Evolutionary conservation across 2,888 invertebrate genomes (phyloP).

Genomic region (Melieria crassipennis): DNA sequence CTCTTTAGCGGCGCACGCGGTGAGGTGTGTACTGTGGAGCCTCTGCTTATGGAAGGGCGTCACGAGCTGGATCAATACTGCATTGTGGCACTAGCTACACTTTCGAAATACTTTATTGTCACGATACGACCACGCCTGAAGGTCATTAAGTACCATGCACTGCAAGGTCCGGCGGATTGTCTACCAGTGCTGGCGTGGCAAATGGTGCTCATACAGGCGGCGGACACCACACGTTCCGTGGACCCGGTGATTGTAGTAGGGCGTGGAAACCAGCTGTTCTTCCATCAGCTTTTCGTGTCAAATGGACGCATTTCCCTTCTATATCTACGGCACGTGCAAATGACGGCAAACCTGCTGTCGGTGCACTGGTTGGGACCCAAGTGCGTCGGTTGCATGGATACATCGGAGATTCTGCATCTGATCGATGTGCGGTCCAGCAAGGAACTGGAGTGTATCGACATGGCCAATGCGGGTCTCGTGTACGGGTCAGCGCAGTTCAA

Average conservation of each 20-base stretch:
- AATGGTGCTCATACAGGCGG: slow-evolving; percentile 83
- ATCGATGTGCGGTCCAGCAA: slow-evolving; percentile 90
- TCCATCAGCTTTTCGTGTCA: slow-evolving; percentile 74
- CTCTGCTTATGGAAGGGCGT: slow-evolving; percentile 67
- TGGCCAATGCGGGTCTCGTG: slow-evolving; percentile 82
- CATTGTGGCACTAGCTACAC: slow-evolving; percentile 91
- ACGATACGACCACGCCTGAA: slow-evolving; percentile 80
- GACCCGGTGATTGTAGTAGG: slow-evolving; percentile 92
- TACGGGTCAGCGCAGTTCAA: slow-evolving; percentile 87
- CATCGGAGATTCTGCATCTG: slow-evolving; percentile 83
- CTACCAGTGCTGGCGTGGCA: slow-evolving; percentile 95
- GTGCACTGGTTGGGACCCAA: slow-evolving; percentile 84
- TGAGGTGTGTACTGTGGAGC: slow-evolving; percentile 85
- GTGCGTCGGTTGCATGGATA: slow-evolving; percentile 86
- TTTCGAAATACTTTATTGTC: slow-evolving; percentile 84
- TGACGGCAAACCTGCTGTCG: slow-evolving; percentile 78
- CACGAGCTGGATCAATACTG: slow-evolving; percentile 79
- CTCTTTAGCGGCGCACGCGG: slow-evolving; percentile 97
- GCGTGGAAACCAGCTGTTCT: slow-evolving; percentile 83
- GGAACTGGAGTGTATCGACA: slow-evolving; percentile 84
- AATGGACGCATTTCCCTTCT: slow-evolving; percentile 70
- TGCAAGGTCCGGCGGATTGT: slow-evolving; percentile 79
- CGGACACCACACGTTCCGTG: slow-evolving; percentile 72
- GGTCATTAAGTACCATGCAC: slow-evolving; percentile 80
- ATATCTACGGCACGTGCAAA: slow-evolving; percentile 76